A percentile compares a stretch with the other conserved stretches of the same genome.
These are phyloP conservation scores for Centropus unirufus DNA, from an alignment of 2,113 vertebrate genomes.

Conservation along the genomic window DNA sequence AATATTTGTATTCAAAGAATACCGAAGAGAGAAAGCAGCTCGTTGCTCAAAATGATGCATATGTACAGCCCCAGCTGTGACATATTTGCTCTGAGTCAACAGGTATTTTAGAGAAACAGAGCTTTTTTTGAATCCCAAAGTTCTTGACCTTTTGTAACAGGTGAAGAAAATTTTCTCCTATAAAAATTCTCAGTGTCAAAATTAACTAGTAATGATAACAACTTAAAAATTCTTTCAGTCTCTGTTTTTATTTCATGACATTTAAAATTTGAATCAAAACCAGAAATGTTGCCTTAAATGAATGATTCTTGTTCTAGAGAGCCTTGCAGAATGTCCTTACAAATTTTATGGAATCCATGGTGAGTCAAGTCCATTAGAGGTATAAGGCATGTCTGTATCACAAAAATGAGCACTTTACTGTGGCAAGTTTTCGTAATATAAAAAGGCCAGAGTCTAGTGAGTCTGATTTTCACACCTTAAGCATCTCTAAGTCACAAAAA, in stretches of 20 bases:
- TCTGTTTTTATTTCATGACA: neutral
- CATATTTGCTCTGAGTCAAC: neutral
- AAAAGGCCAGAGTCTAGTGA: neutral
- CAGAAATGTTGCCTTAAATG: neutral
- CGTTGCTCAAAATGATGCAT: neutral
- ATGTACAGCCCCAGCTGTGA: neutral
- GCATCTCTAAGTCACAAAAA: neutral
- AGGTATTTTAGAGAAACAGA: neutral
- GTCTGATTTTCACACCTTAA: neutral
- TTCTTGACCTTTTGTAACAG: neutral
- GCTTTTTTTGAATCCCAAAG: neutral
- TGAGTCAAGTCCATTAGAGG: neutral
- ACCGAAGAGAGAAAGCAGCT: neutral
- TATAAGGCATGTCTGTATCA: neutral
- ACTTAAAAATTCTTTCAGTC: no score
- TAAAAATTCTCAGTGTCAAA: neutral
- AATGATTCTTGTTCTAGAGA: neutral
- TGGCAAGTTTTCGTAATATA: neutral
- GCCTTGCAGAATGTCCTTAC: neutral
- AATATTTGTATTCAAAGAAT: neutral
- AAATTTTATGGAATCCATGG: neutral
- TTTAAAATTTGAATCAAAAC: neutral
- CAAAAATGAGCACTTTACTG: neutral
- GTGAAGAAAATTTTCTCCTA: neutral
- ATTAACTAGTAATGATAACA: neutral